Evolutionary conservation across 2,113 vertebrate species (phyloP).

Genomic region (Cygnus atratus): DNA sequence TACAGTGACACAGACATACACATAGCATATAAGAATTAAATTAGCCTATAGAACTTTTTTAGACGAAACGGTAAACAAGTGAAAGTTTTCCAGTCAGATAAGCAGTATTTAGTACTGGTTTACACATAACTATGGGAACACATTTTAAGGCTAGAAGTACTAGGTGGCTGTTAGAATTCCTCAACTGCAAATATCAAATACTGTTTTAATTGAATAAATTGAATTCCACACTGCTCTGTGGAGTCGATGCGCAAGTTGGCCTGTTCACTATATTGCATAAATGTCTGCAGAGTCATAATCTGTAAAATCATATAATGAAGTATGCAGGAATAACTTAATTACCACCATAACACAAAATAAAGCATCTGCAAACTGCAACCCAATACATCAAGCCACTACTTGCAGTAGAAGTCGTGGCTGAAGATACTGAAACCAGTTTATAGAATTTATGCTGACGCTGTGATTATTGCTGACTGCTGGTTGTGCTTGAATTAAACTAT

Average conservation of each 20-base stretch:
- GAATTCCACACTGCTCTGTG: not conserved
- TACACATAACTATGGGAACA: not conserved
- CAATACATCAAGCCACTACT: conserved; percentile 19
- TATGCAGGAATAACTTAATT: not conserved
- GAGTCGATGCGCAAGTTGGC: not conserved
- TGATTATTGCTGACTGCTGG: not conserved
- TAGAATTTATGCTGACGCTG: not conserved
- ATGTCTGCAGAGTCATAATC: not conserved
- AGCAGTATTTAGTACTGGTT: not conserved
- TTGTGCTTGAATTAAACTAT: not conserved
- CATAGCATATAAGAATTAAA: not conserved
- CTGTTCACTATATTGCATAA: not conserved
- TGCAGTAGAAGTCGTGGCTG: not conserved
- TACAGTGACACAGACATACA: not conserved
- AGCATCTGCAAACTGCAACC: conserved; percentile 31
- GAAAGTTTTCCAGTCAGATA: not conserved
- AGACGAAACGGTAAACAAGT: not conserved
- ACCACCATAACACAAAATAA: not conserved
- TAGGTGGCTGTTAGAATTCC: conserved; percentile 5
- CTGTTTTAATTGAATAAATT: not conserved
- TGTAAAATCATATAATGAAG: not conserved
- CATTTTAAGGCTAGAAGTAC: not conserved
- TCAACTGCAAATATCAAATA: not conserved
- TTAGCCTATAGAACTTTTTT: not conserved
- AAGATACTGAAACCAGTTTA: not conserved